These are phyloP conservation scores for Chrysaora quinquecirrha DNA, from an alignment of 30 jellyfish, hydroid and myxozoan genomes.

Conservation along the genomic window DNA sequence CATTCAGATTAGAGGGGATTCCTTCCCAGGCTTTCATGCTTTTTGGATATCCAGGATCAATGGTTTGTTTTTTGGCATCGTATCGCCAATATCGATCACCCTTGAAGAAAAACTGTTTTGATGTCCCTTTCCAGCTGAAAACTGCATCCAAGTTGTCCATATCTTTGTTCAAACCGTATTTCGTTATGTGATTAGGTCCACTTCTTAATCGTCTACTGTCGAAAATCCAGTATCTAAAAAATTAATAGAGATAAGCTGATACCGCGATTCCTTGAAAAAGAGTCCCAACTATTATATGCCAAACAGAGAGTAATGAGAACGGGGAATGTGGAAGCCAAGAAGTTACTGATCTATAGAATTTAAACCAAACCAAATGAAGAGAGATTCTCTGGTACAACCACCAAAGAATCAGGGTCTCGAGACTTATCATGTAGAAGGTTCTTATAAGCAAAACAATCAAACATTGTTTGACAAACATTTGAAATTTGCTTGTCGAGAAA, in stretches of 20 bases:
- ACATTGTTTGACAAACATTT: too few relatives aligned
- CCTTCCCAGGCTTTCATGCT: slow-evolving; percentile 78
- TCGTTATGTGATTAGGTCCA: slow-evolving; percentile 65
- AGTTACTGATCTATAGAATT: too few relatives aligned
- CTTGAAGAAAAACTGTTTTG: slow-evolving; percentile 83
- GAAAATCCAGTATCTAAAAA: slow-evolving; percentile 81
- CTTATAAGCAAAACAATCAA: too few relatives aligned
- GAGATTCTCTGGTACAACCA: too few relatives aligned
- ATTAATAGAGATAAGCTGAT: too few relatives aligned
- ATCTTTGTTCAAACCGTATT: slow-evolving; percentile 60
- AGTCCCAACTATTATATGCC: too few relatives aligned
- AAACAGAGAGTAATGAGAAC: too few relatives aligned
- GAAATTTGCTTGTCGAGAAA: too few relatives aligned
- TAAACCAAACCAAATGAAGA: too few relatives aligned
- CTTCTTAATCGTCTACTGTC: slow-evolving; percentile 29
- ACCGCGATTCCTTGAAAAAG: too few relatives aligned
- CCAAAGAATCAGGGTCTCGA: too few relatives aligned
- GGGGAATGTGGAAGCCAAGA: not conserved
- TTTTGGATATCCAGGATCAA: slow-evolving; percentile 93
- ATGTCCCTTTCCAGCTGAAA: slow-evolving; percentile 48
- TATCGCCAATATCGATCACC: slow-evolving; percentile 83
- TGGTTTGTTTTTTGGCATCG: slow-evolving; percentile 46
- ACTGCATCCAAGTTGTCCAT: slow-evolving; percentile 87
- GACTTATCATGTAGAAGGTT: too few relatives aligned
- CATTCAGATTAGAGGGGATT: slow-evolving; percentile 70